Evolutionary conservation across 1,140 invertebrate species (phyloP), one percentile per base, ranked within the genome.

Genomic region (Mercenaria mercenaria): DNA sequence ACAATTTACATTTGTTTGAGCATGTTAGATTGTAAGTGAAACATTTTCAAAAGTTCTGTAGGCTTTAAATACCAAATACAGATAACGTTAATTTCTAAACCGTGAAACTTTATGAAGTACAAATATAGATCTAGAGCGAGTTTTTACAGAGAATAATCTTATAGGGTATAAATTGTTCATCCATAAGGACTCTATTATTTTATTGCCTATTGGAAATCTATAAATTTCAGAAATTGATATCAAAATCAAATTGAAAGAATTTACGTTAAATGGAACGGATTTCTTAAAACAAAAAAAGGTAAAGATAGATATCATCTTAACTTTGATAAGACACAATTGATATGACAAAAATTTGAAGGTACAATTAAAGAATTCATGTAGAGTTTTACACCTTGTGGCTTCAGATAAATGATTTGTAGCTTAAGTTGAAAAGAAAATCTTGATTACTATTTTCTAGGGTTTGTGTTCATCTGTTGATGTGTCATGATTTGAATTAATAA

Each of bases 311-410:
- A 76, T 85, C 43, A 69, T 34, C 41, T 32, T n/a, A 41, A 72
- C 32, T 32, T 69, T 26, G 43, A 79, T 79, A 37, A 37, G 1
- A 56, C 26, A 85, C 83, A 85, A 85, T 56, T 37, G 64, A 59
- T n/a, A 0, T 23, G 32, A n/a, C 39, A 26, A 13, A 64, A 47
- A 47, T 72, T 72, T 47, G 26, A 52, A 50, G 41, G 43, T 20
- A 85, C 83, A 85, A 74, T 69, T 85, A 41, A 85, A 23, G 67
- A 74, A 85, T 74, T 74, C 67, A 74, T 74, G 83, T 85, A 37
- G 39, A 41, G n/a, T 76, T 85, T 85, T 85, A 85, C 83, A 85
- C 64, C 83, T 74, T 52, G 34, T 85, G 64, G 64, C n/a, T 76
- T 41, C 32, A 69, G 43, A 85, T 85, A 72, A 69, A 74, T 41